Conservation (phyloP, 1,140 invertebrate species). For the Euglossa dilemma region DNA sequence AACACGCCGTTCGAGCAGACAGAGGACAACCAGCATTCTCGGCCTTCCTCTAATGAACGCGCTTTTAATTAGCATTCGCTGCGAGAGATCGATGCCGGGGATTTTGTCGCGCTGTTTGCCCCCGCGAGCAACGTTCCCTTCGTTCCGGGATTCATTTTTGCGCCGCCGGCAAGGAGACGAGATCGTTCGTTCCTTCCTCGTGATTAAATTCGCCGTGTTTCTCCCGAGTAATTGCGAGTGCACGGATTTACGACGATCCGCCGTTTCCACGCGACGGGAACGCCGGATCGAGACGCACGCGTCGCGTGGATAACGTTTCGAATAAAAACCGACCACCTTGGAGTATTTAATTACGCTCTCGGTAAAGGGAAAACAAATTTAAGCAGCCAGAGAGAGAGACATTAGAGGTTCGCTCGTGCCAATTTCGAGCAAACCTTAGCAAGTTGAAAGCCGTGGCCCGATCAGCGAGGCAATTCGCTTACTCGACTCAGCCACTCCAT, state of each 20-base stretch:
- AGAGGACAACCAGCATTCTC: background rate
- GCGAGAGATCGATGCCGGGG: background rate
- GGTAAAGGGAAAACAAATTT: too few species aligned
- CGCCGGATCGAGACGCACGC: too few species aligned
- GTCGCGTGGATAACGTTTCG: too few species aligned
- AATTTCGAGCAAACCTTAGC: constrained; percentile 25
- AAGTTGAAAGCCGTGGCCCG: constrained; percentile 18
- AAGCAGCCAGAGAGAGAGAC: background rate
- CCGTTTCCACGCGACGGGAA: too few species aligned
- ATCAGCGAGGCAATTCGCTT: constrained; percentile 43
- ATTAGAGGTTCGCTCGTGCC: background rate
- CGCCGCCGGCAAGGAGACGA: too few species aligned
- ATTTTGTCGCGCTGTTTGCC: background rate
- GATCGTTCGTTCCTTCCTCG: background rate
- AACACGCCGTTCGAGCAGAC: background rate
- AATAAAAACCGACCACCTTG: too few species aligned
- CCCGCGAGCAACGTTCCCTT: background rate
- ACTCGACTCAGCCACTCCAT: background rate
- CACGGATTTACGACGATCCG: too few species aligned
- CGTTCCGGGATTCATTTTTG: background rate
- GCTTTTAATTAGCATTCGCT: constrained; percentile 8
- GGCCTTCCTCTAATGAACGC: background rate
- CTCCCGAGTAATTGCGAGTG: too few species aligned
- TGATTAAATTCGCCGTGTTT: background rate
- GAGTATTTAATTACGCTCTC: too few species aligned